phyloP scores from a whole-genome alignment of 2,888 invertebrate genomes.

The Eupithecia dodoneata region DNA sequence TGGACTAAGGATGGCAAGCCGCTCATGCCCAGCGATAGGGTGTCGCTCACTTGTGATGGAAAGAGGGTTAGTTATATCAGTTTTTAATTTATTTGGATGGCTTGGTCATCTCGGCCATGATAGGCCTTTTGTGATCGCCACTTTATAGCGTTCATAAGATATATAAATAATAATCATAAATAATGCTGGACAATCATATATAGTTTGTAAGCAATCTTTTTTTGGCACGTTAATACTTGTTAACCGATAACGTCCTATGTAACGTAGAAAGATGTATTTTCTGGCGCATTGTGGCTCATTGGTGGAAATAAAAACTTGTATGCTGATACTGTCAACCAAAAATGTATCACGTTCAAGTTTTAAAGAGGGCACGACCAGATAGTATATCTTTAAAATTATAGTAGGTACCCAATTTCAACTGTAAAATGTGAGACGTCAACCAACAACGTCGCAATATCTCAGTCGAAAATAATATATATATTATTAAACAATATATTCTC shows the following conservation, averaged over 20 bases:
- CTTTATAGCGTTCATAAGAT: too few relatives aligned
- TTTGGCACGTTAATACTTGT: too few relatives aligned
- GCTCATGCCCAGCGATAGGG: constrained; percentile 86
- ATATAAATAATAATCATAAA: too few relatives aligned
- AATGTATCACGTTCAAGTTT: neutral
- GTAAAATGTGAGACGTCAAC: neutral
- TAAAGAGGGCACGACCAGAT: too few relatives aligned
- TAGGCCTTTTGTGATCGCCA: too few relatives aligned
- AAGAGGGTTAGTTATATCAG: constrained; percentile 84
- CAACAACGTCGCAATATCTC: neutral
- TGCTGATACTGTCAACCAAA: neutral
- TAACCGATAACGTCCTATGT: neutral
- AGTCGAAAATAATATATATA: neutral
- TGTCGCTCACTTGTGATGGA: constrained; percentile 92
- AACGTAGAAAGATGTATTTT: too few relatives aligned
- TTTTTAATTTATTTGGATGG: too few relatives aligned
- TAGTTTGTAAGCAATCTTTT: too few relatives aligned
- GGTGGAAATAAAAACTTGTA: neutral
- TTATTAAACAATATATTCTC: neutral
- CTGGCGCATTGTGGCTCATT: neutral
- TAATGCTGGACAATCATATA: too few relatives aligned
- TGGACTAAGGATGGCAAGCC: constrained; percentile 92
- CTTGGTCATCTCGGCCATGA: too few relatives aligned
- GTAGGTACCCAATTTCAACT: neutral
- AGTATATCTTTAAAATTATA: too few relatives aligned